Base-by-base conservation (phyloP, 2,797 vertebrate genomes). In the Carapus acus region DNA sequence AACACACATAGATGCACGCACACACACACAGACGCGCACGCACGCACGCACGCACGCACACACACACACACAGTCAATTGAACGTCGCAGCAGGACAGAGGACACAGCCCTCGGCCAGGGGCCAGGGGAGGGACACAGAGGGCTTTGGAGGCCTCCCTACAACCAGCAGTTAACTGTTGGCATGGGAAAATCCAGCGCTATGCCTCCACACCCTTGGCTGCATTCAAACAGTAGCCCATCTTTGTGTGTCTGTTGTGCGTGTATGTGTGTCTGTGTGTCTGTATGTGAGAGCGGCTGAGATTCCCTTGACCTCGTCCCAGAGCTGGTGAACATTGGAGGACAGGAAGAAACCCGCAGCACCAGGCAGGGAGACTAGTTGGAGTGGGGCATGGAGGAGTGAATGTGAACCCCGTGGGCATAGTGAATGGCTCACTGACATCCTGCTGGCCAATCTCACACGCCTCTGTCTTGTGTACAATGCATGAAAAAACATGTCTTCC, bases 101-200 rank as follows among this genome's bases (percentile, higher is more conserved):
- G 66, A 76, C 73, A 74, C 65, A 69, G 67, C 60, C 60, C 62
- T 64, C 73, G 78, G 81, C 78, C 62, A 71, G 69, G 69, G 77
- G 74, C 78, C 74, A 79, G 69, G 33, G 49, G 62, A 77, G 77
- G 72, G 77, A 77, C 73, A 67, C 74, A 69, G 77, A 85, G 86
- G 80, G 74, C 76, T 64, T 54, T 63, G 67, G 66, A 80, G 83
- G 80, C 83, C 80, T 77, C 74, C 67, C 71, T 65, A 50, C 76
- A 83, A 72, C 77, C 84, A 63, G 79, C 70, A 80, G 83, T 83
- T 79, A 82, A 77, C 73, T 77, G 71, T 65, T 85, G 88, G 71
- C 83, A 88, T 88, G 79, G 88, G 86, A 82, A 85, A 88, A 83
- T 82, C 65, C 72, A 69, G 71, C 62, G 57, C 74, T 46, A 62